Evolutionary conservation across 37 sponge, comb jelly and placozoan species (phyloP).

Genomic region (Tethya wilhelma): DNA sequence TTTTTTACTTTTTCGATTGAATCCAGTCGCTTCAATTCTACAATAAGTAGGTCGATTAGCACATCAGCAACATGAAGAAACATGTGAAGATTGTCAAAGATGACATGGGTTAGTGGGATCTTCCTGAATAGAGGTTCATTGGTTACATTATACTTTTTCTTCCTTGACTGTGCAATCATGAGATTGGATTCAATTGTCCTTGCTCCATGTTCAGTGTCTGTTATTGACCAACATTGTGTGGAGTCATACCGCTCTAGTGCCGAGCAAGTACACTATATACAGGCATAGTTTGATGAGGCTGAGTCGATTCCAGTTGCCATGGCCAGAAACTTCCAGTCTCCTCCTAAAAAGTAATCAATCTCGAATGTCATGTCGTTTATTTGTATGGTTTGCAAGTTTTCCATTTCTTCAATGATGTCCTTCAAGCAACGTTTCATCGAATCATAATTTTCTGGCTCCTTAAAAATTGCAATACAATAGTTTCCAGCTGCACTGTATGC

Average conservation of each 20-base stretch:
- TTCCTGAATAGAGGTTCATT: not conserved
- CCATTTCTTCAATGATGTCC: conserved; percentile 1
- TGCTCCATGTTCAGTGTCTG: not conserved
- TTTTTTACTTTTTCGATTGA: not conserved
- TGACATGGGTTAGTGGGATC: conserved; percentile 10
- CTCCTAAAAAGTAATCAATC: conserved; percentile 1
- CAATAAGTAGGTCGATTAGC: conserved; percentile 7
- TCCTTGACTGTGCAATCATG: not conserved
- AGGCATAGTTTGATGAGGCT: conserved; percentile 7
- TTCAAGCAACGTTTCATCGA: not conserved
- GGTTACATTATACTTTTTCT: not conserved
- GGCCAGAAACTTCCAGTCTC: conserved; percentile 18
- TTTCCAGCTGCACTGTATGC: conserved; percentile 37
- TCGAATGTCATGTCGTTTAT: not conserved
- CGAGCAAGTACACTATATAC: conserved; percentile 20
- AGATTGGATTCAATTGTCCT: not conserved
- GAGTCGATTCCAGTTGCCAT: conserved; percentile 4
- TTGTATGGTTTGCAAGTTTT: not conserved
- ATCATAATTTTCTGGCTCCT: conserved; percentile 34
- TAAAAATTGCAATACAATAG: conserved; percentile 48
- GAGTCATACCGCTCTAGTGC: not conserved
- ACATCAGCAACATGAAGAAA: conserved; percentile 11
- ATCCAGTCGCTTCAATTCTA: not conserved
- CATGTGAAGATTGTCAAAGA: conserved; percentile 6
- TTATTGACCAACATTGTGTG: not conserved